These are phyloP conservation scores for Xanthorhoe designata DNA, from an alignment of 2,888 invertebrate genomes.

Conservation along the genomic window DNA sequence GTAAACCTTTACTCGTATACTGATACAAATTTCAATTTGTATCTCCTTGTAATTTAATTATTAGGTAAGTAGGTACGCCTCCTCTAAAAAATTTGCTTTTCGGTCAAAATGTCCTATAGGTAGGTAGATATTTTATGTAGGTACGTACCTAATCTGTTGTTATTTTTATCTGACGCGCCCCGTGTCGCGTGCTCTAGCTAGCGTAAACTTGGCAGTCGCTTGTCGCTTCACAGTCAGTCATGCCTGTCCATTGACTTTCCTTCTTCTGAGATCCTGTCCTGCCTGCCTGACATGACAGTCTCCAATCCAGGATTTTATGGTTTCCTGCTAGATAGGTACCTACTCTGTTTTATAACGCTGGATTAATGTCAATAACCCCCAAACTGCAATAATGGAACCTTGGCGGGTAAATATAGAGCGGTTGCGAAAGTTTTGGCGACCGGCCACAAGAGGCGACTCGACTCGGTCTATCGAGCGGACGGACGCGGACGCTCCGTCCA, in stretches of 20 bases:
- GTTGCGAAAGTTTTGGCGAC: conserved; percentile 80
- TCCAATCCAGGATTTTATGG: conserved; percentile 60
- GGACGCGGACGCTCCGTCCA: conserved; percentile 50
- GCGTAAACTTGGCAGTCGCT: conserved; percentile 75
- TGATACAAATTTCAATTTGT: no score
- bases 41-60: no score
- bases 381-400: conserved; percentile 80
- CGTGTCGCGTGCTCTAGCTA: conserved; percentile 50
- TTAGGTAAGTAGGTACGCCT: no score
- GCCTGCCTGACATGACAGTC: conserved; percentile 53
- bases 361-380: conserved; percentile 82
- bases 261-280: no score
- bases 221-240: no score
- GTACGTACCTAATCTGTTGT: conserved; percentile 68
- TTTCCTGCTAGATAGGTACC: conserved; percentile 58
- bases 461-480: conserved; percentile 11
- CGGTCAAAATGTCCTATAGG: conserved; percentile 50
- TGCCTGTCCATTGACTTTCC: no score
- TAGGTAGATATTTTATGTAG: conserved; percentile 51
- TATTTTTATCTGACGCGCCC: conserved; percentile 65
- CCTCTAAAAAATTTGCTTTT: no score
- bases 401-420: conserved; percentile 75
- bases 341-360: conserved; percentile 63
- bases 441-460: conserved; percentile 56
- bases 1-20: no score